phyloP scores from a whole-genome alignment of 2,888 invertebrate species.

The Mycalesis mineus region DNA sequence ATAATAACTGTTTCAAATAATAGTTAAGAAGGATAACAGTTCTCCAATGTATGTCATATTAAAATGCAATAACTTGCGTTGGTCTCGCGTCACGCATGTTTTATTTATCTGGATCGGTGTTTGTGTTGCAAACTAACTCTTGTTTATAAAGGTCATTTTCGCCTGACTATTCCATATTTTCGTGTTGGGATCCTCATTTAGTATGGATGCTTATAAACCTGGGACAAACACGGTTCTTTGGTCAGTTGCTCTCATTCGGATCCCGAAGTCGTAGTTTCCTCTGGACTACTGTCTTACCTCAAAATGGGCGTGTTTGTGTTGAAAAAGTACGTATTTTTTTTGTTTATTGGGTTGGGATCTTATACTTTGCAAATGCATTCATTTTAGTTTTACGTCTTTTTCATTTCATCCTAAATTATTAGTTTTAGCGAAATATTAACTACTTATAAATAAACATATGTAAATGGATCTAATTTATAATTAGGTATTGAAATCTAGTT shows the following conservation, averaged over 20 bases:
- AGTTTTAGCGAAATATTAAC: too few species aligned
- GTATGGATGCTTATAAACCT: slow-evolving; percentile 59
- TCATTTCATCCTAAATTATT: too few species aligned
- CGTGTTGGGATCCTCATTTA: slow-evolving; percentile 42
- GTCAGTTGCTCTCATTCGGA: slow-evolving; percentile 47
- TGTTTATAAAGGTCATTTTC: slow-evolving; percentile 43
- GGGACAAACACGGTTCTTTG: slow-evolving; percentile 41
- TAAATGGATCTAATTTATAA: too few species aligned
- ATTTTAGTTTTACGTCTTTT: too few species aligned
- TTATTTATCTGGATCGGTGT: slow-evolving; percentile 54
- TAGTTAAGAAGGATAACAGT: slow-evolving; percentile 39
- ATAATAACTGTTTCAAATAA: too few species aligned
- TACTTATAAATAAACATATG: too few species aligned
- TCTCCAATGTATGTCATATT: slow-evolving; percentile 42
- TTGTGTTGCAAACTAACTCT: slow-evolving; percentile 36
- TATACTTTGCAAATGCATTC: too few species aligned
- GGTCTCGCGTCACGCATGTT: slow-evolving; percentile 56
- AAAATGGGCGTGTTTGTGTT: slow-evolving; percentile 58
- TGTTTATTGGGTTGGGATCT: neutral
- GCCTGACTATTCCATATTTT: slow-evolving; percentile 35
- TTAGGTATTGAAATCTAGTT: too few species aligned
- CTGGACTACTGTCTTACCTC: slow-evolving; percentile 14
- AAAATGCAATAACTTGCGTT: slow-evolving; percentile 65
- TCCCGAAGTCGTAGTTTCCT: slow-evolving; percentile 35
- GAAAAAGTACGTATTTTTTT: slow-evolving; percentile 48